Base-by-base conservation (phyloP, 2,888 invertebrate genomes). In the Mythimna ferrago region DNA sequence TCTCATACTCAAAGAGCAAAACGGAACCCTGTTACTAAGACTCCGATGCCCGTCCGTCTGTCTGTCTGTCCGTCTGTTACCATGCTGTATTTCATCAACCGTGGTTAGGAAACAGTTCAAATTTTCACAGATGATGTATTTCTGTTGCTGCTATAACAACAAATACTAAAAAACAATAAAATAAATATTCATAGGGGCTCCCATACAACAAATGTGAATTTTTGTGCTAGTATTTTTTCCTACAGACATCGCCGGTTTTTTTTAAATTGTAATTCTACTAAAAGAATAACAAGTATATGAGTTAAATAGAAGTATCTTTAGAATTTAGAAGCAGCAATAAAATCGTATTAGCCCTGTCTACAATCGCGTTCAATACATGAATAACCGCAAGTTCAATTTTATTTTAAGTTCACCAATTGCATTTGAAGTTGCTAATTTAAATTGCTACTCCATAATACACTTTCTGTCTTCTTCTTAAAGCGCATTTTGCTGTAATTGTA, bases 371-470 rank as follows among this genome's bases (percentile, higher is more conserved):
- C 71, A 64, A 68, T 65, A 75, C 60, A 60, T 64, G 21, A 66
- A 60, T 53, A 68, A 81, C 61, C 26, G 62, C 71, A 81, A 73
- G 54, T 56, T 57, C 35, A 57, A 44, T 65, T 79, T 71, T 44
- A 56, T 66, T 71, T 57, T 21, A 66, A 57, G 32, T 71, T 26
- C 35, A 21, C 35, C 57, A 48, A 62, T 63, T 63, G 57, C 44
- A 62, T 77, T 71, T 32, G n/a, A 71, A 32, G 11, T 71, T 78
- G 72, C 72, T 53, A 48, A 66, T 72, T 44, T 32, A 38, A 66
- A 48, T 11, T 65, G 16, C 16, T 54, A 44, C 9, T 16, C 63
- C n/a, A 77, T 44, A 66, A 58, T 35, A 73, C 9, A 66, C 73
- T 56, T 53, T 76, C 72, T 64, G 7, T 10, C 68, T 48, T 56